Conservation (phyloP, 2,888 invertebrate species). For the Acrobasis repandana region DNA sequence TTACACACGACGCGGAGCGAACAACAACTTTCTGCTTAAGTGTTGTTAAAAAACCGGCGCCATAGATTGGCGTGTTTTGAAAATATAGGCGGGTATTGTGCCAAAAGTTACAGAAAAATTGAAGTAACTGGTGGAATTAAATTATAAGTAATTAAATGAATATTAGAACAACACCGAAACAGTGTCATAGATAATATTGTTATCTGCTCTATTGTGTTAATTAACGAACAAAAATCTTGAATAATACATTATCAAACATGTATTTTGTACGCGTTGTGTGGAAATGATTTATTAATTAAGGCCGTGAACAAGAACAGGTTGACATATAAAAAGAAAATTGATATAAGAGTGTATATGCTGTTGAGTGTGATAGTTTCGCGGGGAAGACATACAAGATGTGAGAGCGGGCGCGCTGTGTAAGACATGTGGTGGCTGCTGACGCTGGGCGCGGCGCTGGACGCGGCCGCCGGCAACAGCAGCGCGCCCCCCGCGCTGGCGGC, state of each 20-base stretch:
- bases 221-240: too few species aligned
- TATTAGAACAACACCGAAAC: too few species aligned
- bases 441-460: slow-evolving; percentile 4
- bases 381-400: background rate
- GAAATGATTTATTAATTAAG: background rate
- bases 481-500: slow-evolving; percentile 28
- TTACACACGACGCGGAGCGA: background rate
- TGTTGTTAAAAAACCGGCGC: background rate
- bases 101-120: background rate
- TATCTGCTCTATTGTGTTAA: too few species aligned
- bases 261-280: too few species aligned
- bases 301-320: background rate
- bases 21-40: background rate
- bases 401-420: background rate
- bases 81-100: background rate
- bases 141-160: too few species aligned
- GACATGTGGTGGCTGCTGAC: slow-evolving; percentile 5
- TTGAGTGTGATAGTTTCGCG: background rate
- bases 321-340: background rate
- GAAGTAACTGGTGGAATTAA: background rate
- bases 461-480: slow-evolving; percentile 25
- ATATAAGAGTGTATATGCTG: background rate
- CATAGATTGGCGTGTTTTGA: background rate
- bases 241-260: too few species aligned
- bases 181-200: too few species aligned